These are phyloP conservation scores for Tethya wilhelma DNA, from an alignment of 37 sponge, comb jelly and placozoan species.

Conservation along the genomic window DNA sequence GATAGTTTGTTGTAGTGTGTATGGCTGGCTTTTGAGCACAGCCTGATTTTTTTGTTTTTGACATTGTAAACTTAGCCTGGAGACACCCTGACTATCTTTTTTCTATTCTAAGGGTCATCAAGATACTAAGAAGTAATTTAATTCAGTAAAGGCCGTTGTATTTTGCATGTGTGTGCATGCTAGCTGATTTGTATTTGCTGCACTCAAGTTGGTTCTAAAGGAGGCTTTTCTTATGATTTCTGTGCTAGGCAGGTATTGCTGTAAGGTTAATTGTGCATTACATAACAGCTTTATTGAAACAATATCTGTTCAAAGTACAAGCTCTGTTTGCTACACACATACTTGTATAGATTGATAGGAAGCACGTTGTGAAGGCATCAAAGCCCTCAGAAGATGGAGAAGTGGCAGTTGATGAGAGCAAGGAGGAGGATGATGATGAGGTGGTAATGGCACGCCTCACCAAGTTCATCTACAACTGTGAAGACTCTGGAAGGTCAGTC, in stretches of 20 bases:
- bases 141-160: too few relatives aligned
- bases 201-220: not conserved
- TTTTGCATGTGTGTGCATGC: too few relatives aligned
- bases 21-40: too few relatives aligned
- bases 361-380: not conserved
- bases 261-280: not conserved
- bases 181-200: too few relatives aligned
- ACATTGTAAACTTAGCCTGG: too few relatives aligned
- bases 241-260: not conserved
- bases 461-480: conserved; percentile 73
- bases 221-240: not conserved
- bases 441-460: conserved; percentile 56
- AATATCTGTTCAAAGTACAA: too few relatives aligned
- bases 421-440: not conserved
- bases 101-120: too few relatives aligned
- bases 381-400: conserved; percentile 3
- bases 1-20: too few relatives aligned
- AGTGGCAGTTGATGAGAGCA: not conserved
- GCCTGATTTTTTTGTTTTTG: too few relatives aligned
- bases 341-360: conserved; percentile 9
- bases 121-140: too few relatives aligned
- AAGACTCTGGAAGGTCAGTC: conserved; percentile 4
- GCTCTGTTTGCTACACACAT: not conserved
- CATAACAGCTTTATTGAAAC: too few relatives aligned
- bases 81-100: too few relatives aligned